Percentiles rank a stretch among this genome's conserved stretches.
Evolutionary conservation across 2,797 vertebrate genomes (phyloP).

Genomic region (Aphelocoma californica): DNA sequence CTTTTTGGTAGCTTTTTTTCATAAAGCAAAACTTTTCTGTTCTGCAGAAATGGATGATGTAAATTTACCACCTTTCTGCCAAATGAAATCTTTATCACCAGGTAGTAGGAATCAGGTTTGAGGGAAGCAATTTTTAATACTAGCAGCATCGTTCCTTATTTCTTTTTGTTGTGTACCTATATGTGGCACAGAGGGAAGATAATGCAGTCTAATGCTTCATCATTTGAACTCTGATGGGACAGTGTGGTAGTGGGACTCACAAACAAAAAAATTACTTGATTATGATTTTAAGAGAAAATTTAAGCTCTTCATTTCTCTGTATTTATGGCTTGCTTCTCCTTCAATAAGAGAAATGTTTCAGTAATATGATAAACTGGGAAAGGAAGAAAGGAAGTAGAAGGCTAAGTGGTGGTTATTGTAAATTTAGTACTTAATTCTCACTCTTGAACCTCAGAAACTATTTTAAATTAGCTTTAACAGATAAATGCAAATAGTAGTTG

Average conservation of each 20-base stretch:
- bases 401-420: background rate
- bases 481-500: background rate
- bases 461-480: background rate
- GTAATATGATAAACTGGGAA: background rate
- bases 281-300: background rate
- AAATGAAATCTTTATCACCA: background rate
- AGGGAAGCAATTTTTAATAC: background rate
- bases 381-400: background rate
- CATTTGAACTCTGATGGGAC: background rate
- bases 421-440: background rate
- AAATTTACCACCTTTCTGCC: background rate
- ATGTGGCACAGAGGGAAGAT: background rate
- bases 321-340: background rate
- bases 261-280: background rate
- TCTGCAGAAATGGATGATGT: background rate
- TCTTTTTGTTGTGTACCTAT: background rate
- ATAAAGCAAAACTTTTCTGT: background rate
- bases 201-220: background rate
- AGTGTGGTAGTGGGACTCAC: background rate
- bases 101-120: background rate
- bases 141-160: background rate
- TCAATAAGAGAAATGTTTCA: background rate
- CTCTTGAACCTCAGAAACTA: background rate
- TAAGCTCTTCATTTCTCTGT: background rate
- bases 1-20: background rate